These are phyloP conservation scores for Hetaerina titia DNA, from an alignment of 2,888 invertebrate genomes.

Conservation along the genomic window DNA sequence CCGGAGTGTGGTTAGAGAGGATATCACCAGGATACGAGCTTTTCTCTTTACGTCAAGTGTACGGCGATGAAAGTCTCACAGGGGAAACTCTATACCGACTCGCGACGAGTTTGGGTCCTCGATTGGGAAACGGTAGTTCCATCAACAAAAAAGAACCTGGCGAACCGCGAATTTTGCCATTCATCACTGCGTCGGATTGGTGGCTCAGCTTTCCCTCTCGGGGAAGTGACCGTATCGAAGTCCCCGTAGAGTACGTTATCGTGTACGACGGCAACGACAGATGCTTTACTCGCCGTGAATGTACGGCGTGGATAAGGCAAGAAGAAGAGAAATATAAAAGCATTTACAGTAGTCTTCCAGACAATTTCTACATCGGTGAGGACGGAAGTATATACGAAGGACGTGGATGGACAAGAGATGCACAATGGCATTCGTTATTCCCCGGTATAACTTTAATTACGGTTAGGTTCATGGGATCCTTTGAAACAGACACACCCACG, in stretches of 20 bases:
- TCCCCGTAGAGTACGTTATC: not conserved
- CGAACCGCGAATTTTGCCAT: not conserved
- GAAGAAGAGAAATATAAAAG: not conserved
- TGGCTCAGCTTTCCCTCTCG: not conserved
- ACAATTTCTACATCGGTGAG: slow-evolving; percentile 16
- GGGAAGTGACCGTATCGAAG: not conserved
- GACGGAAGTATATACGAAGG: not conserved
- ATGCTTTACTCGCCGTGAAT: not conserved
- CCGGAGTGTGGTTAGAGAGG: not conserved
- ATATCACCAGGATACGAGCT: not conserved
- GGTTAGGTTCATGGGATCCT: not conserved
- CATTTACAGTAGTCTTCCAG: not conserved
- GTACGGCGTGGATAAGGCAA: not conserved
- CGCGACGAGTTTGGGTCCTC: not conserved
- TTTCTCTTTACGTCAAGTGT: not conserved
- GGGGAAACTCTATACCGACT: not conserved
- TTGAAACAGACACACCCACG: not conserved
- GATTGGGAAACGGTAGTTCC: not conserved
- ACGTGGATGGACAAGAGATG: not conserved
- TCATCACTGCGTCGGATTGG: not conserved
- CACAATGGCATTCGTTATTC: not conserved
- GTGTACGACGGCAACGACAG: not conserved
- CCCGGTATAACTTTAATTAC: not conserved
- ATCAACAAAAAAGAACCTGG: not conserved
- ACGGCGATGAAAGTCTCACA: not conserved